Base-by-base conservation (phyloP, 2,797 vertebrate genomes). In the Steatocranus sp. region DNA sequence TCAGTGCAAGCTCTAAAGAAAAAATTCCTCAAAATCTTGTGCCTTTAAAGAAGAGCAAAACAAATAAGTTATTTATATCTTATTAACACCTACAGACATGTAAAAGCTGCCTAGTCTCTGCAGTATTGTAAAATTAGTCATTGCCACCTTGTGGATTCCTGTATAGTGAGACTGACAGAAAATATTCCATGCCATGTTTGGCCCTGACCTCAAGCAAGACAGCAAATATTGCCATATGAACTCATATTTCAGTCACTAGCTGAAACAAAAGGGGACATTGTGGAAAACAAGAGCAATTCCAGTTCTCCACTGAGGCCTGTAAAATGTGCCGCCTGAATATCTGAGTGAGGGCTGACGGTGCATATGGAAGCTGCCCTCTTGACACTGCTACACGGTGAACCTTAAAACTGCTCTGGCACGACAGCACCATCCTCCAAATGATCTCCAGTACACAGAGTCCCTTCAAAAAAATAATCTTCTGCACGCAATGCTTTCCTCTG, bases 331-430 rank as follows among this genome's bases (percentile, higher is more conserved):
- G 8, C 79, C 75, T 11, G 8, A 83, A 85, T 75, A 88, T 79
- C 66, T 86, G 80, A 92, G 82, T 75, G 90, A 91, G 61, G 87
- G 48, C 74, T 81, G 76, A 73, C 20, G 3, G 79, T 23, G 86
- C 94, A 94, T 89, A 93, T 92, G 93, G 92, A 84, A 49, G 88
- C 74, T 91, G 89, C 89, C 94, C 93, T 93, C 84, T 80, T 91
- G 87, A 91, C 86, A 87, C 63, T 17, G 70, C 75, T 83, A 81
- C 80, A 78, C 5, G 9, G 12, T 15, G 41, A 73, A 61, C 74
- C 41, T 25, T 53, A n/a, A 20, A 54, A 46, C 25, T 85, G 70
- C 4, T 2, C 15, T 32, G 15, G 6, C 86, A 84, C 12, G 7
- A 54, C 66, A 61, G 14, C 11, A 23, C 10, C 58, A 36, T 49